Percentiles rank a stretch among this genome's conserved stretches.
Evolutionary conservation across 2,113 vertebrate genomes (phyloP).

Genomic region (Acrocephalus kingi): DNA sequence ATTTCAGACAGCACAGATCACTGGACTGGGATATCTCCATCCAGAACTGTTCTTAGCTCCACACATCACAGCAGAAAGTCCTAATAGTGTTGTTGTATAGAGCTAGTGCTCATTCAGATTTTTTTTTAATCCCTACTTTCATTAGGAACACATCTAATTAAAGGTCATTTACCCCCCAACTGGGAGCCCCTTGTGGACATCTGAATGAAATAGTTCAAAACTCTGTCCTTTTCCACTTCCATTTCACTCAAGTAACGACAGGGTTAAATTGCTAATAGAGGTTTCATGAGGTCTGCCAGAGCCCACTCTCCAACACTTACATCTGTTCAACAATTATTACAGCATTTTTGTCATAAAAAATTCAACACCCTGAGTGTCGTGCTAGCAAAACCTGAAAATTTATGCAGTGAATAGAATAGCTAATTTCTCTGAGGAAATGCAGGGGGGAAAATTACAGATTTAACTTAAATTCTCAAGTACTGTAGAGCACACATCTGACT

Average conservation of each 20-base stretch:
- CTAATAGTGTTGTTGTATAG: not conserved
- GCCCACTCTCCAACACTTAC: constrained; percentile 93
- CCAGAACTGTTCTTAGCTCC: not conserved
- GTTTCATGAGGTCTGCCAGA: constrained; percentile 92
- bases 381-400: constrained; percentile 95
- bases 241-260: constrained; percentile 60
- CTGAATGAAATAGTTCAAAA: not conserved
- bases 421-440: constrained; percentile 97
- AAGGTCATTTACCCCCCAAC: not conserved
- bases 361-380: constrained; percentile 95
- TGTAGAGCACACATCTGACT: constrained; percentile 78
- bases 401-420: constrained; percentile 96
- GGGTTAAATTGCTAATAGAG: constrained; percentile 95
- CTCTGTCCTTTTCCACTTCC: not conserved
- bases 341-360: constrained; percentile 98
- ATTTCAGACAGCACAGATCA: not conserved
- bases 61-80: not conserved
- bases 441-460: constrained; percentile 86
- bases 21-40: not conserved
- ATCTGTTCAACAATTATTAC: constrained; percentile 99
- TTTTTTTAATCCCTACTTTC: not conserved
- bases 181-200: not conserved
- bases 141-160: constrained; percentile 8
- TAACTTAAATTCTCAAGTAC: constrained; percentile 86
- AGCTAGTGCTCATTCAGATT: not conserved